Evolutionary conservation across 2,888 invertebrate genomes (phyloP).

Genomic region (Synanthedon formicaeformis): DNA sequence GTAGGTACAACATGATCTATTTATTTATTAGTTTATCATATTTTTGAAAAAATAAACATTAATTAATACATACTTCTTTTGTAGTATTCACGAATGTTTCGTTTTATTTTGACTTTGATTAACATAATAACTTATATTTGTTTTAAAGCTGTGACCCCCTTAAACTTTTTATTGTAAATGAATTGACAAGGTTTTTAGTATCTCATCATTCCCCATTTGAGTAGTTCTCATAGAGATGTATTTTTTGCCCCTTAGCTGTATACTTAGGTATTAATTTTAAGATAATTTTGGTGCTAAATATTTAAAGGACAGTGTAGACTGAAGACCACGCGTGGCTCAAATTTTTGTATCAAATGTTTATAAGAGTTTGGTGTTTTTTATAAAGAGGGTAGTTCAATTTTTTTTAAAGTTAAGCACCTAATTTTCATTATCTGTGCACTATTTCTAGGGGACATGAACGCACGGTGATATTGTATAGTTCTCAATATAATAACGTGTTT

Average conservation of each 20-base stretch:
- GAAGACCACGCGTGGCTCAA: conserved; percentile 46
- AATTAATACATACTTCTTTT: too few relatives aligned
- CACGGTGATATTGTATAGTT: too few relatives aligned
- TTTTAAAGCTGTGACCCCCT: too few relatives aligned
- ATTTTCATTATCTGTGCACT: background rate
- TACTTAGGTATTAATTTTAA: conserved; percentile 30
- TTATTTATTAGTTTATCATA: too few relatives aligned
- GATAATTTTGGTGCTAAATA: conserved; percentile 53
- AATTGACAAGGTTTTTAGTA: conserved; percentile 11
- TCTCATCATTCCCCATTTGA: conserved; percentile 60
- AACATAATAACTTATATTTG: too few relatives aligned
- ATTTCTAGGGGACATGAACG: too few relatives aligned
- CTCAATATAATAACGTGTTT: too few relatives aligned
- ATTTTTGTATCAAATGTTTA: conserved; percentile 22
- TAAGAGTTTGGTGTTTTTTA: conserved; percentile 13
- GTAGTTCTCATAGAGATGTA: conserved; percentile 55
- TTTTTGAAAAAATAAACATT: too few relatives aligned
- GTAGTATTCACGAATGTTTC: too few relatives aligned
- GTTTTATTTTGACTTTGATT: too few relatives aligned
- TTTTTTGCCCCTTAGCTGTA: conserved; percentile 34
- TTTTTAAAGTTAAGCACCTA: background rate
- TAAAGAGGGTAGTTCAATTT: background rate
- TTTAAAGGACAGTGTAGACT: conserved; percentile 34
- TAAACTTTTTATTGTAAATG: too few relatives aligned
- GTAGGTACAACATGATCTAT: too few relatives aligned